These are phyloP conservation scores for Drosophila subobscura DNA, from an alignment of 1,140 invertebrate genomes.

Conservation along the genomic window DNA sequence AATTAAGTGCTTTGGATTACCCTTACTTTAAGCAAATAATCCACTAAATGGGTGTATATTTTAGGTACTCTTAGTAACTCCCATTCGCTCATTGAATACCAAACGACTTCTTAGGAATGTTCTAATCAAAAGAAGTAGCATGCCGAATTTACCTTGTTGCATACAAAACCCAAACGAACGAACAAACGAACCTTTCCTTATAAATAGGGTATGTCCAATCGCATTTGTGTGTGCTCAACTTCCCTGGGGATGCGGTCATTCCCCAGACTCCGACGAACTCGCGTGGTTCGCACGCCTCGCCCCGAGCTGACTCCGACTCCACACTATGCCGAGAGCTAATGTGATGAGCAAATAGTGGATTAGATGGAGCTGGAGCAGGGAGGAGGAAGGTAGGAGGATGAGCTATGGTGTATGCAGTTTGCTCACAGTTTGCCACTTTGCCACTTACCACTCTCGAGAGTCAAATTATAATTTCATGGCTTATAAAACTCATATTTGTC, in stretches of 20 bases:
- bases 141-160: too few relatives aligned
- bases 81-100: too few relatives aligned
- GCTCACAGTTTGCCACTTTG: constrained; percentile 29
- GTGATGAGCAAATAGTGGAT: constrained; percentile 56
- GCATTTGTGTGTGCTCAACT: neutral
- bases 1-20: too few relatives aligned
- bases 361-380: too few relatives aligned
- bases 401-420: constrained; percentile 62
- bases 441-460: constrained; percentile 74
- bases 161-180: too few relatives aligned
- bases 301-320: neutral
- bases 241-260: neutral
- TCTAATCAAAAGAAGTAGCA: too few relatives aligned
- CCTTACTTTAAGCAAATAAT: too few relatives aligned
- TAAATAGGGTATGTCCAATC: neutral
- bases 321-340: constrained; percentile 57
- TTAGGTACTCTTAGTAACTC: too few relatives aligned
- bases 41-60: too few relatives aligned
- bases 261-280: constrained; percentile 6
- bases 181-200: too few relatives aligned
- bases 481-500: constrained; percentile 81
- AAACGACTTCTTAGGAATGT: too few relatives aligned
- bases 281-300: constrained; percentile 68
- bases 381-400: neutral
- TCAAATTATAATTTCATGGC: constrained; percentile 82